Evolutionary conservation across 2,888 invertebrate genomes (phyloP), one percentile per base, ranked within the genome.

Genomic region (Archips crataeganus): DNA sequence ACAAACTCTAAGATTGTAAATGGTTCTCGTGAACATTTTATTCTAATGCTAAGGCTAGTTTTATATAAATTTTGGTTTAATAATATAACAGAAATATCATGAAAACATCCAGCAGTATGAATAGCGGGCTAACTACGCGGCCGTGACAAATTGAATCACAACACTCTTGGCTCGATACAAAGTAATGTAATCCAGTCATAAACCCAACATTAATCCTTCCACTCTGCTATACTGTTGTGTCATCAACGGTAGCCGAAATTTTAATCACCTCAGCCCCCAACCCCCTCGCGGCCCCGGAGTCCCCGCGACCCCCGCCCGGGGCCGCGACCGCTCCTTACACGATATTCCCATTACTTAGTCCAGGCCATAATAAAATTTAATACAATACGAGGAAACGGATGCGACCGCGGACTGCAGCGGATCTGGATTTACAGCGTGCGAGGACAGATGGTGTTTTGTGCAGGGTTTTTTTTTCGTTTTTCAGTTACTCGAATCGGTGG

Each of bases 321-420:
- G 91, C 90, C 84, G 84, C 87, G 90, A 88, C 85, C 92, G 90
- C 91, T 93, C 93, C 95, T 95, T 95, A 95, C 95, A 95, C 94
- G 94, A 93, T 93, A 95, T 94, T 94, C 94, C 93, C 94, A 95
- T 94, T 94, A 94, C 94, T 94, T 94, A 94, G 94, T 94, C 94
- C 94, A 90, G 88, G 90, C 88, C 87, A 94, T 94, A 94, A 94
- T 95, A 95, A 94, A 94, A 95, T 95, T 94, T 94, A 93, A 94
- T 94, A 94, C 92, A 93, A 94, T 89, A 88, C 82, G 86, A 92
- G 90, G 88, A 90, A 89, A 85, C 92, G 90, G 92, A 92, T 77
- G 79, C 71, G 75, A 75, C 75, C 75, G 64, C 75, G 57, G 51
- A 70, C 67, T 74, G 74, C 74, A 74, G 23, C 65, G 70, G 73